Evolutionary conservation across 2,797 vertebrate species (phyloP).

Genomic region (Phataginus tricuspis): DNA sequence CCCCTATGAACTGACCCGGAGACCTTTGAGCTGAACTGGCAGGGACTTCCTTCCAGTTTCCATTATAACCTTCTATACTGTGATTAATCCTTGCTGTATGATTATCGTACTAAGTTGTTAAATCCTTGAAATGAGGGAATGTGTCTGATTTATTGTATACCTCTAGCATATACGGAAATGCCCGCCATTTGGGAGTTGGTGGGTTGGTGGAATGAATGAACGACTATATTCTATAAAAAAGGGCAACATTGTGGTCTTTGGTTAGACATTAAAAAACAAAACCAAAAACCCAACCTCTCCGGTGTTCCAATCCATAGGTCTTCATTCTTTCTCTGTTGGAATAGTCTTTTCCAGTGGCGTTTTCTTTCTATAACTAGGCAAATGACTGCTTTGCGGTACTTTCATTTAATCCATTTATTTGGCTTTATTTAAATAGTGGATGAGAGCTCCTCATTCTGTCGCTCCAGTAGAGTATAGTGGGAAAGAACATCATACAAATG

Average conservation of each 20-base stretch:
- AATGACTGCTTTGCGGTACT: slow-evolving; percentile 48
- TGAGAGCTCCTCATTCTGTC: neutral
- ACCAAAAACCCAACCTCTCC: neutral
- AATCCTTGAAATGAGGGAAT: neutral
- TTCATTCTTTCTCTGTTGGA: neutral
- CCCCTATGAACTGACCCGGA: neutral
- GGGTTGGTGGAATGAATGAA: neutral
- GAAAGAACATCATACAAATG: neutral
- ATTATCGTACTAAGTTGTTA: neutral
- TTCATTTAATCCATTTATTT: slow-evolving; percentile 47
- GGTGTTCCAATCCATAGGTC: neutral
- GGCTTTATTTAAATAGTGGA: slow-evolving; percentile 26
- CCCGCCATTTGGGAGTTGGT: neutral
- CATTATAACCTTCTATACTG: neutral
- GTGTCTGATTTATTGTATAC: neutral
- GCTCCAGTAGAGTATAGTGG: neutral
- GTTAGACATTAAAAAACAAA: neutral
- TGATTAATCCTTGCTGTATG: neutral
- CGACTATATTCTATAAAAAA: neutral
- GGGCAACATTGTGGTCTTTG: slow-evolving; percentile 38
- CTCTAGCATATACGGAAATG: neutral
- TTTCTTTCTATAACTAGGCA: slow-evolving; percentile 59
- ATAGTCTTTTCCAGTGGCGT: neutral
- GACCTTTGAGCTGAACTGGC: neutral
- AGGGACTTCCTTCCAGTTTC: neutral